phyloP scores from a whole-genome alignment of 2,888 invertebrate genomes.

The Pelosia muscerda region DNA sequence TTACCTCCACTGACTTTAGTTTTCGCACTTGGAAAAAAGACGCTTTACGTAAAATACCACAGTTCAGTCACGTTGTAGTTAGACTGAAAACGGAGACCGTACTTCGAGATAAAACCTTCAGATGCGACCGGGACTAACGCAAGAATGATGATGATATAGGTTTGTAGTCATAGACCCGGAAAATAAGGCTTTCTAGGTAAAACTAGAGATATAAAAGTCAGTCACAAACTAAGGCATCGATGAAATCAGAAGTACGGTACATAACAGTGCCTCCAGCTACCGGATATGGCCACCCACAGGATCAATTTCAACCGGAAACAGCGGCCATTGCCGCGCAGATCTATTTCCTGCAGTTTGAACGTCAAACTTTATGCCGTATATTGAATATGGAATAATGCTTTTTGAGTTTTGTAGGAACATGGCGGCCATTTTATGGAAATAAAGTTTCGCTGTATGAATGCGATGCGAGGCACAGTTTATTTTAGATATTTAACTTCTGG shows the following conservation, averaged over 20 bases:
- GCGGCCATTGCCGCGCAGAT: constrained; percentile 63
- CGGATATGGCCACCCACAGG: constrained; percentile 62
- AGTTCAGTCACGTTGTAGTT: too few relatives aligned
- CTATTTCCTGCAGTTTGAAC: constrained; percentile 68
- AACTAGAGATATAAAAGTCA: constrained; percentile 29
- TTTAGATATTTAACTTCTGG: constrained; percentile 4
- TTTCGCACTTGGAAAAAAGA: too few relatives aligned
- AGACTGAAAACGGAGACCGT: too few relatives aligned
- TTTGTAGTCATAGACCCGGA: neutral
- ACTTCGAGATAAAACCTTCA: too few relatives aligned
- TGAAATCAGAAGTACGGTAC: constrained; percentile 55
- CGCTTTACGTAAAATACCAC: too few relatives aligned
- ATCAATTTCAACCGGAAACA: constrained; percentile 69
- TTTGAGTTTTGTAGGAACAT: constrained; percentile 18
- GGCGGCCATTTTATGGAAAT: neutral
- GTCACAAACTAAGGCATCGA: constrained; percentile 37
- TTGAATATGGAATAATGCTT: constrained; percentile 49
- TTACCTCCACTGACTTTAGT: too few relatives aligned
- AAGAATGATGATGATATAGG: too few relatives aligned
- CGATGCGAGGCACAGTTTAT: neutral
- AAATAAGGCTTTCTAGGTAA: constrained; percentile 33
- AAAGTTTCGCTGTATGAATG: neutral
- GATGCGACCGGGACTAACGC: too few relatives aligned
- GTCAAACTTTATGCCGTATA: constrained; percentile 61
- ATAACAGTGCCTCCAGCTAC: constrained; percentile 60